Evolutionary conservation across 1,140 invertebrate genomes (phyloP), one percentile per base, ranked within the genome.

Genomic region (Amyelois transitella): DNA sequence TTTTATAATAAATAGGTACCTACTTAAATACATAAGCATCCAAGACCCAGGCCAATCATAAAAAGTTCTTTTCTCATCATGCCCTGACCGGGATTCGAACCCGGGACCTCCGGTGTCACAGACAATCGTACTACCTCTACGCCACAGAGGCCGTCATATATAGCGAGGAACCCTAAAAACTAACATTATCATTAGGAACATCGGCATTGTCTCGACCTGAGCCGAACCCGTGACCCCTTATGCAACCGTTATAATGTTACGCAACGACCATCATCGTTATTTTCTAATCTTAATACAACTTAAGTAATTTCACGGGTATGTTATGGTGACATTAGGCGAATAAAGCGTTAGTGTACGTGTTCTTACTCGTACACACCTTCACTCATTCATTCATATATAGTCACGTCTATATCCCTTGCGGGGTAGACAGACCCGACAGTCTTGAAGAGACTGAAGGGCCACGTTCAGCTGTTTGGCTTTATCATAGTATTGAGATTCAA

Each of bases 201-300:
- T 17, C 21, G 22, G 20, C 52, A 53, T 53, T 53, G 52, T 53
- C 48, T 50, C 22, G 24, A 50, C 25, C 22, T 22, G 48, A 22
- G n/a, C 22, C 24, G 22, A 50, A 28, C 24, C 48, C 21, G 24
- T 22, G 48, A 50, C 48, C 21, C 45, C 48, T 50, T 50, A 24
- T 17, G n/a, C 18, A 43, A 52, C 18, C 22, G n/a, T n/a, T 28
- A 28, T 28, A 24, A 24, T 7, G 25, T 28, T 28, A 28, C 25
- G 25, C 25, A 28, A 28, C 12, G 25, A 8, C 25, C 25, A 28
- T 28, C 25, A 28, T 28, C 25, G 7, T 8, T 28, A 28, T 28
- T 28, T 8, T 6, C 25, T 28, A 28, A 28, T 28, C 25, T 28
- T 28, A 28, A 28, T 28, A 8, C 7, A 12, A 28, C 7, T 28